Conservation (phyloP, 2,888 invertebrate genomes). For the Andrena hattorfiana region DNA sequence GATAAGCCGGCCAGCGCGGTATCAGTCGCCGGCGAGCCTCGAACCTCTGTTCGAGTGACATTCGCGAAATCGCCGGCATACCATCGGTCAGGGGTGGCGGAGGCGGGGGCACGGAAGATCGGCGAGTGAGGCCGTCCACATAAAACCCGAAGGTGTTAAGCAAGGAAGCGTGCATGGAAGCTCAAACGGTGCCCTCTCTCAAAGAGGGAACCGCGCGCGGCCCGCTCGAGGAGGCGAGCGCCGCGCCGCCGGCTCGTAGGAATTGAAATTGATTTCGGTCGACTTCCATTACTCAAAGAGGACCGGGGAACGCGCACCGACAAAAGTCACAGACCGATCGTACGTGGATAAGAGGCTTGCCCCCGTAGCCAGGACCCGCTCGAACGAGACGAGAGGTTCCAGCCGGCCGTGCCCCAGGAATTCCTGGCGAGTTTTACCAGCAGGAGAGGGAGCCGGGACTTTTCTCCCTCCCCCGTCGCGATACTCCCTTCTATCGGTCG, state of each 20-base stretch:
- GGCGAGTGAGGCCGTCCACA: conserved; percentile 46
- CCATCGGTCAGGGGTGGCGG: neutral
- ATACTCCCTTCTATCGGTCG: conserved; percentile 16
- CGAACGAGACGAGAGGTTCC: conserved; percentile 65
- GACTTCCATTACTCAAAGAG: conserved; percentile 81
- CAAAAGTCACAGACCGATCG: conserved; percentile 79
- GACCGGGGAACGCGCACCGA: conserved; percentile 77
- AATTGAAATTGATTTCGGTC: conserved; percentile 81
- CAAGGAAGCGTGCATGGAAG: conserved; percentile 58
- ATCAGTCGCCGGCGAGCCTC: conserved; percentile 32
- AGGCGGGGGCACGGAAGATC: conserved; percentile 18
- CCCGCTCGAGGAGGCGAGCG: conserved; percentile 27
- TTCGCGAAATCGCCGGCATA: conserved; percentile 58
- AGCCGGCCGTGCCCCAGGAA: conserved; percentile 73
- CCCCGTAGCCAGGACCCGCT: conserved; percentile 61
- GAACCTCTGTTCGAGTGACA: conserved; percentile 17
- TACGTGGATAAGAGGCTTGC: conserved; percentile 76
- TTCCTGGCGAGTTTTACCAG: conserved; percentile 80
- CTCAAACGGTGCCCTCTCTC: conserved; percentile 50
- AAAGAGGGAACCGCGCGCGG: conserved; percentile 65
- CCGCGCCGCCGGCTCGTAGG: conserved; percentile 70
- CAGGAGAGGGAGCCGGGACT: conserved; percentile 65
- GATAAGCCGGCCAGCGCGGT: conserved; percentile 27
- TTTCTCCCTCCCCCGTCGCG: conserved; percentile 23
- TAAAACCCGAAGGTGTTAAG: conserved; percentile 68